These are phyloP conservation scores for Neostethus bicornis DNA, from an alignment of 2,797 vertebrate genomes.

Conservation along the genomic window DNA sequence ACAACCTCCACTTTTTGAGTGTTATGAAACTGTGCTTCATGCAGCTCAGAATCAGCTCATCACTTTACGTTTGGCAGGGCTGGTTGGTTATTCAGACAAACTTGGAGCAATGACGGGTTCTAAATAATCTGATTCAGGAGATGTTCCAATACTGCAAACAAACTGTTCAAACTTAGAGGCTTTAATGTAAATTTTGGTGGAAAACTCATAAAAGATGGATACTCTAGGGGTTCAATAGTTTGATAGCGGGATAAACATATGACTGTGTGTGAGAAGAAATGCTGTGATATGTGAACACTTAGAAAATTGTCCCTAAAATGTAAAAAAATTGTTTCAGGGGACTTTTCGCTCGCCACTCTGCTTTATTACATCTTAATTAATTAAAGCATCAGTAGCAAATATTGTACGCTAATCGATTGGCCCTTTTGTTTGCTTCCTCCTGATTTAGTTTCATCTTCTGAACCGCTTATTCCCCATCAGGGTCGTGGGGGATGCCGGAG, in stretches of 20 bases:
- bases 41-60: constrained; percentile 10
- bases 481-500: too few relatives aligned
- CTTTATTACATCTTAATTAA: neutral
- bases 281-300: neutral
- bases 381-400: neutral
- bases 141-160: neutral
- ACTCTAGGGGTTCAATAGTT: neutral
- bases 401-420: too few relatives aligned
- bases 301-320: too few relatives aligned
- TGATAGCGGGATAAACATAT: neutral
- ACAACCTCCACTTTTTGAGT: constrained; percentile 37
- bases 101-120: neutral
- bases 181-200: neutral
- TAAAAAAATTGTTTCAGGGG: neutral
- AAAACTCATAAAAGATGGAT: neutral
- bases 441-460: too few relatives aligned
- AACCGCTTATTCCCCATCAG: too few relatives aligned
- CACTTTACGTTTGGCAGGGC: constrained; percentile 1
- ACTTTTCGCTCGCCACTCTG: neutral
- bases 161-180: neutral
- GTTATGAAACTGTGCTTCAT: constrained; percentile 34
- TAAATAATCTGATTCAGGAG: constrained; percentile 2
- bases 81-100: neutral
- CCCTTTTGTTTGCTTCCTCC: too few relatives aligned
- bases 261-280: neutral